Evolutionary conservation across 2,888 invertebrate species (phyloP).

Genomic region (Platynereis dumerilii): DNA sequence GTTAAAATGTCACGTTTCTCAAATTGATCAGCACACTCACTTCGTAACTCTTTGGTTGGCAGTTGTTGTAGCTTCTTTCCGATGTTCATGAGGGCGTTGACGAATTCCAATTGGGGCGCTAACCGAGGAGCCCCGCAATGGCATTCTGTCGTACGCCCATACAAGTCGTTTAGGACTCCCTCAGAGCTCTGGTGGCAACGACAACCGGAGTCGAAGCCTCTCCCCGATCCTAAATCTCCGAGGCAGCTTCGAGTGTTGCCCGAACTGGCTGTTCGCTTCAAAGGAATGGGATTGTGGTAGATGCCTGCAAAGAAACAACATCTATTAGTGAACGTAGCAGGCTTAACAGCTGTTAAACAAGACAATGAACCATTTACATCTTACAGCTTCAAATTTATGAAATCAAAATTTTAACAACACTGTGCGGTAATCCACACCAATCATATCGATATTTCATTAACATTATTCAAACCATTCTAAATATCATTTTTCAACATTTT

Average conservation of each 20-base stretch:
- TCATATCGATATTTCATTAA: no score
- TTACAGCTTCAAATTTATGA: no score
- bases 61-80: constrained; percentile 82
- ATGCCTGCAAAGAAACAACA: constrained; percentile 16
- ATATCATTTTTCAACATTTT: no score
- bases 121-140: constrained; percentile 80
- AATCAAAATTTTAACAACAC: no score
- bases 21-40: no score
- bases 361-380: no score
- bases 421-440: no score
- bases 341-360: no score
- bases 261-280: constrained; percentile 47
- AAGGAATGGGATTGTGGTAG: constrained; percentile 11
- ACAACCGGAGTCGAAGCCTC: constrained; percentile 97
- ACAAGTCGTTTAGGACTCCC: constrained; percentile 78
- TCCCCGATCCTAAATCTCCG: constrained; percentile 85
- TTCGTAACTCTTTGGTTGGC: constrained; percentile 89
- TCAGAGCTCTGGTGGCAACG: constrained; percentile 76
- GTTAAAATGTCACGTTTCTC: no score
- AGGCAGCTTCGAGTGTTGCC: constrained; percentile 35
- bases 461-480: no score
- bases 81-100: constrained; percentile 84
- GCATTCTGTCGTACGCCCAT: constrained; percentile 77
- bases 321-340: no score
- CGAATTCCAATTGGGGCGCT: constrained; percentile 82